Base-by-base conservation (phyloP, 1,140 invertebrate genomes). In the Drosophila dunni region DNA sequence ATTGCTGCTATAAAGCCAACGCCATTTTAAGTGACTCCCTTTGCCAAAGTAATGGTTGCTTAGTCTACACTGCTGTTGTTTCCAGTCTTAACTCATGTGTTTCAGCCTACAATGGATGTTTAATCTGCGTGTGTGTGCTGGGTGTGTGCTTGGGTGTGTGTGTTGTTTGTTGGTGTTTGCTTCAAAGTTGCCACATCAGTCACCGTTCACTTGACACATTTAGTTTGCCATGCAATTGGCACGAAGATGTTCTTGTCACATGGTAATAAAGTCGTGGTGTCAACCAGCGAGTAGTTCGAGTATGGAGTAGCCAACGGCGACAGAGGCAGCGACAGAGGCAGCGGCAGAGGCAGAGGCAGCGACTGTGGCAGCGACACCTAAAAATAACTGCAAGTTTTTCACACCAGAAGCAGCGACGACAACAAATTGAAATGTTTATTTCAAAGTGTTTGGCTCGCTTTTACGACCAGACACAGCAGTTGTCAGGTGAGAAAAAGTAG, bases 201-300 rank as follows among this genome's bases (percentile, higher is more conserved):
- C 90, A 91, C 82, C 86, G 82, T 83, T 91, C 90, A 91, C 90
- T 90, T 91, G 90, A 86, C 90, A 90, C 80, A 90, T 91, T 83
- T 78, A 71, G 83, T 82, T 68, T 68, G 85, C 54, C 78, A 67
- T 77, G 70, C 77, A 78, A 78, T 84, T 88, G 84, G 84, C 83
- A 89, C 80, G 84, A 78, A 88, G 79, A 89, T 72, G 68, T 80
- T 76, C 64, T 67, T 80, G 79, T 72, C 85, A 81, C 81, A 76
- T 73, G 66, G 77, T 69, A 79, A 89, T 89, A 83, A 80, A 84
- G 54, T 64, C 53, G 45, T 36, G 40, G 48, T 57, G 44, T 53
- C 53, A 58, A 42, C 46, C 56, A 46, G 40, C 34, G 17, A 50
- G 64, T 8, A 60, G 45, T 48, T 29, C 24, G 24, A 29, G 24